These are phyloP conservation scores for Agonum fuliginosum DNA, from an alignment of 2,888 invertebrate genomes.

Conservation along the genomic window DNA sequence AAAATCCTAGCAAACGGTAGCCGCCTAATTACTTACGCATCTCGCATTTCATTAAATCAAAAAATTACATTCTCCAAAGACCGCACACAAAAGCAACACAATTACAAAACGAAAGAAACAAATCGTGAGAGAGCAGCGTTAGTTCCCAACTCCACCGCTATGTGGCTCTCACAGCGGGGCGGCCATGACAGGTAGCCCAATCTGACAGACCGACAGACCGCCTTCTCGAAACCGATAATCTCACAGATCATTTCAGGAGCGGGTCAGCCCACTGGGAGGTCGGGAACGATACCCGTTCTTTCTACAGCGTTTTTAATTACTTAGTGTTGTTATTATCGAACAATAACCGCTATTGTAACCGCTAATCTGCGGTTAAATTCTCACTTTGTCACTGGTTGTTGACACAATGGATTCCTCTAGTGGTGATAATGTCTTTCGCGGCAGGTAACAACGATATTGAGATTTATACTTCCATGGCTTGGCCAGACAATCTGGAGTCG, in stretches of 20 bases:
- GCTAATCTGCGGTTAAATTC: constrained; percentile 47
- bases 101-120: constrained; percentile 32
- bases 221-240: constrained; percentile 49
- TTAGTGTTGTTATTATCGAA: constrained; percentile 46
- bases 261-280: constrained; percentile 48
- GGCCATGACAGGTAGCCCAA: constrained; percentile 53
- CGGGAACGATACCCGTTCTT: neutral
- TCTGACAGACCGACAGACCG: constrained; percentile 22
- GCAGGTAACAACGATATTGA: too few relatives aligned
- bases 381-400: neutral
- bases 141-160: neutral
- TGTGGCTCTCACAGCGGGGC: constrained; percentile 27
- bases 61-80: constrained; percentile 31
- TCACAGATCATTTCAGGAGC: constrained; percentile 51
- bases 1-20: constrained; percentile 44
- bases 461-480: too few relatives aligned
- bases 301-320: constrained; percentile 43
- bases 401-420: constrained; percentile 10
- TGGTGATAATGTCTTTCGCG: neutral
- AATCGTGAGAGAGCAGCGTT: neutral
- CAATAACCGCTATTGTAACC: constrained; percentile 40
- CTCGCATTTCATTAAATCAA: constrained; percentile 54
- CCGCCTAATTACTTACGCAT: constrained; percentile 48
- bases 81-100: constrained; percentile 45
- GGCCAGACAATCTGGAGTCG: constrained; percentile 50